phyloP scores from a whole-genome alignment of 2,888 invertebrate species.

The Drosophila longiperda region DNA sequence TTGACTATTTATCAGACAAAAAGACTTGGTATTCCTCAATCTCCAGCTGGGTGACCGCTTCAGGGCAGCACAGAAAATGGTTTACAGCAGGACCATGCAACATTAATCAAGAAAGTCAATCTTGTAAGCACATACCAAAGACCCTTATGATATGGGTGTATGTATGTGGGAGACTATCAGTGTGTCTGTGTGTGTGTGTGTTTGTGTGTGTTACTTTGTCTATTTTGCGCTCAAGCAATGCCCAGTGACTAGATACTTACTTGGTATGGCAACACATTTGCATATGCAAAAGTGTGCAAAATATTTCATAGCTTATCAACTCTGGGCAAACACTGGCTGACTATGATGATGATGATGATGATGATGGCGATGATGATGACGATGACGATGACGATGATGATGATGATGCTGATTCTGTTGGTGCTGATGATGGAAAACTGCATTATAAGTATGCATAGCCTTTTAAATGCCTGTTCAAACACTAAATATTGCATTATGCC shows the following conservation, averaged over 20 bases:
- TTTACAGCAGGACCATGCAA: constrained; percentile 27
- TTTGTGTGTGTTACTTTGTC: constrained; percentile 15
- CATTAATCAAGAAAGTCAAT: constrained; percentile 70
- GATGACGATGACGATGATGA: constrained; percentile 7
- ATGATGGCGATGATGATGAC: background rate
- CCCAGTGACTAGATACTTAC: constrained; percentile 19
- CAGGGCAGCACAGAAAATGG: constrained; percentile 3
- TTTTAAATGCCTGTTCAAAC: constrained; percentile 57
- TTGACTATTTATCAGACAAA: constrained; percentile 53
- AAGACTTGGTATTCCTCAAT: constrained; percentile 38
- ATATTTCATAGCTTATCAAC: constrained; percentile 67
- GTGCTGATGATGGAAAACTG: constrained; percentile 27
- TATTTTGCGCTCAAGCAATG: constrained; percentile 21
- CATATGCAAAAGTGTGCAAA: constrained; percentile 52
- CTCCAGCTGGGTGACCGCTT: constrained; percentile 38
- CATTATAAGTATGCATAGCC: constrained; percentile 50
- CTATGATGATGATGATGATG: constrained; percentile 9
- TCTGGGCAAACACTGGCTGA: constrained; percentile 49
- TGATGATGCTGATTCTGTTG: background rate
- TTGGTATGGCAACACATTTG: constrained; percentile 42
- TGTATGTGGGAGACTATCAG: constrained; percentile 6
- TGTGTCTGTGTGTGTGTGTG: constrained; percentile 2
- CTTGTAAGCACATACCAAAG: constrained; percentile 57
- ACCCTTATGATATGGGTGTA: constrained; percentile 4
- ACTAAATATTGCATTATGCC: constrained; percentile 72